Conservation (phyloP, 2,888 invertebrate species). For the Trachelus troglodyta region DNA sequence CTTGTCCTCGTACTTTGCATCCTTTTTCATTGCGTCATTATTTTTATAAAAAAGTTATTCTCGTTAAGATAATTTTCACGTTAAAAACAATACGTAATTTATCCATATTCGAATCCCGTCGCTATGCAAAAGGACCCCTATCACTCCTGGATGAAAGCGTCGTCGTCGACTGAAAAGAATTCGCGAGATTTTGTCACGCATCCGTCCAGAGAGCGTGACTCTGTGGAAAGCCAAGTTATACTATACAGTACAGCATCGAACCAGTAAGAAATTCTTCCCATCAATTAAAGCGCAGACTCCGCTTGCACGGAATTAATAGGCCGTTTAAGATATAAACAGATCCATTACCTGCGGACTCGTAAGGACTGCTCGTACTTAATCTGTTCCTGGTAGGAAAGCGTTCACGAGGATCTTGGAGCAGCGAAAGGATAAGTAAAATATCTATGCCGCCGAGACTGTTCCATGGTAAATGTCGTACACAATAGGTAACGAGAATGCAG, state of each 20-base stretch:
- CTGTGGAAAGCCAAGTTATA: not conserved
- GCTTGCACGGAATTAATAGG: slow-evolving; percentile 21
- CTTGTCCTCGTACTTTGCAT: not conserved
- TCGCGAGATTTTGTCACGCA: slow-evolving; percentile 1
- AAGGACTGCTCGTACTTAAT: not conserved
- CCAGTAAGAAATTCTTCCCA: not conserved
- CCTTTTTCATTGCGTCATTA: not conserved
- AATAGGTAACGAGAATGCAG: not conserved
- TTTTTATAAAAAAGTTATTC: not conserved
- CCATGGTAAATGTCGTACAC: slow-evolving; percentile 4
- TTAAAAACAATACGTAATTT: not conserved
- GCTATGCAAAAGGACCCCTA: slow-evolving; percentile 34
- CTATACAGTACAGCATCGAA: not conserved
- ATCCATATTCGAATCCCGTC: slow-evolving; percentile 1
- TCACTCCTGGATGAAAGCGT: slow-evolving; percentile 33
- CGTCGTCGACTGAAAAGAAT: slow-evolving; percentile 13
- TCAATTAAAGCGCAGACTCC: not conserved
- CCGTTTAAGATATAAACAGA: slow-evolving; percentile 24
- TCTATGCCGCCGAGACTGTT: not conserved
- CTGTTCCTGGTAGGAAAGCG: slow-evolving; percentile 5
- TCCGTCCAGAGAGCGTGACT: not conserved
- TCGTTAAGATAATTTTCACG: too few relatives aligned
- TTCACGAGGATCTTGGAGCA: not conserved
- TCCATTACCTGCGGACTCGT: slow-evolving; percentile 15
- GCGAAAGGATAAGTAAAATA: not conserved